Evolutionary conservation across 2,797 vertebrate genomes (phyloP).

Genomic region (Gastrophryne carolinensis): DNA sequence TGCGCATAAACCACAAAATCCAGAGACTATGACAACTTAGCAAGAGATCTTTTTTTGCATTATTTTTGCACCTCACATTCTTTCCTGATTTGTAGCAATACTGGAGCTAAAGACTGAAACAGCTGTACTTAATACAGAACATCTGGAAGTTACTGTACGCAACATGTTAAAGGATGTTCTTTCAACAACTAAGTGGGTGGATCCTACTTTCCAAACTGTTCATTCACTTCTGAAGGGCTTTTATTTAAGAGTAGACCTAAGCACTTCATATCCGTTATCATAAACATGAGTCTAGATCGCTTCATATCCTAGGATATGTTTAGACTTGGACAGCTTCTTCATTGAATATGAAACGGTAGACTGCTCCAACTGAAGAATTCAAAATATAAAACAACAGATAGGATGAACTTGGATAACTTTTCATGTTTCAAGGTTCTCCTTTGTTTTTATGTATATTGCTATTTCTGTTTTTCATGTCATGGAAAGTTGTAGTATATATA

Average conservation of each 20-base stretch:
- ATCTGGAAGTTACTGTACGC: neutral
- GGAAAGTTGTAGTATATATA: constrained; percentile 4
- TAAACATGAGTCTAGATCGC: neutral
- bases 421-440: neutral
- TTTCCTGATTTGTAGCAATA: constrained; percentile 22
- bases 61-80: constrained; percentile 15
- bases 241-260: neutral
- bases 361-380: too few species aligned
- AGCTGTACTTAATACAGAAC: neutral
- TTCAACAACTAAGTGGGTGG: neutral
- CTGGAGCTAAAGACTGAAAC: neutral
- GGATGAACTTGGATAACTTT: neutral
- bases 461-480: neutral
- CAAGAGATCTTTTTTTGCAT: constrained; percentile 48
- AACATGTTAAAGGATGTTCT: neutral
- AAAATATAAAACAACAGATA: too few species aligned
- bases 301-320: neutral
- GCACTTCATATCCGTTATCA: neutral
- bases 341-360: too few species aligned
- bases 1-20: constrained; percentile 24
- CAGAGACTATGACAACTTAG: neutral
- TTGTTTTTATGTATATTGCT: constrained; percentile 1
- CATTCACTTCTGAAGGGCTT: neutral
- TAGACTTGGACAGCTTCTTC: neutral
- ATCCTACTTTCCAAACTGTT: neutral